phyloP scores from a whole-genome alignment of 2,888 invertebrate genomes.

The Diachrysia chrysitis region DNA sequence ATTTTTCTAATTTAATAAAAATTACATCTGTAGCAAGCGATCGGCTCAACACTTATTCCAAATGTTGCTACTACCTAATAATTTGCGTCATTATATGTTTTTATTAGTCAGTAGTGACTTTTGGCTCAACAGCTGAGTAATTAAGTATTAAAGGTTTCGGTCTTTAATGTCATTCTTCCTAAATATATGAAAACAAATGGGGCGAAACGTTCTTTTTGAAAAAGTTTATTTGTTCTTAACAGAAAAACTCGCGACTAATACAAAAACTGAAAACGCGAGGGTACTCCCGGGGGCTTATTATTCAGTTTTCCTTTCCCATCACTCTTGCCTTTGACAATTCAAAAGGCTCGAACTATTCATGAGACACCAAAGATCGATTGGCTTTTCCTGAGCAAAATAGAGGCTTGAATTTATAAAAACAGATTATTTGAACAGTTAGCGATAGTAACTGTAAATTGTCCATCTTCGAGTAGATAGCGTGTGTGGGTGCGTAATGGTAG shows the following conservation, averaged over 20 bases:
- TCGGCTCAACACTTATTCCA: no score
- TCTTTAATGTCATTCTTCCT: background rate
- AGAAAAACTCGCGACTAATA: conserved; percentile 4
- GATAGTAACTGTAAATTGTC: conserved; percentile 46
- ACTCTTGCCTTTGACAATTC: conserved; percentile 7
- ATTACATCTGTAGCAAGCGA: no score
- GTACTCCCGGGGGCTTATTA: conserved; percentile 9
- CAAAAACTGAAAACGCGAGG: conserved; percentile 1
- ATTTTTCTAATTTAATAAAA: no score
- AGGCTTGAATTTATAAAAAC: no score
- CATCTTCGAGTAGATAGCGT: conserved; percentile 39
- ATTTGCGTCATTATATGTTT: no score
- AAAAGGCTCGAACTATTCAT: conserved; percentile 2
- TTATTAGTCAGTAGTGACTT: no score
- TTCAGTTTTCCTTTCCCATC: conserved; percentile 7
- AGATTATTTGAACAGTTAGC: conserved; percentile 31
- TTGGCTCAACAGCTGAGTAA: no score
- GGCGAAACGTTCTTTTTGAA: background rate
- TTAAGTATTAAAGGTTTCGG: no score
- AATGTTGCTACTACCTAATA: no score
- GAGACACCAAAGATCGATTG: conserved; percentile 2
- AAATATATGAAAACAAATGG: background rate
- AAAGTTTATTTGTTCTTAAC: background rate
- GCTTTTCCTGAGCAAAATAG: background rate
- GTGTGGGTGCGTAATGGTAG: conserved; percentile 55